Evolutionary conservation across 2,797 vertebrate species (phyloP).

Genomic region (Melanotaenia nigrans): DNA sequence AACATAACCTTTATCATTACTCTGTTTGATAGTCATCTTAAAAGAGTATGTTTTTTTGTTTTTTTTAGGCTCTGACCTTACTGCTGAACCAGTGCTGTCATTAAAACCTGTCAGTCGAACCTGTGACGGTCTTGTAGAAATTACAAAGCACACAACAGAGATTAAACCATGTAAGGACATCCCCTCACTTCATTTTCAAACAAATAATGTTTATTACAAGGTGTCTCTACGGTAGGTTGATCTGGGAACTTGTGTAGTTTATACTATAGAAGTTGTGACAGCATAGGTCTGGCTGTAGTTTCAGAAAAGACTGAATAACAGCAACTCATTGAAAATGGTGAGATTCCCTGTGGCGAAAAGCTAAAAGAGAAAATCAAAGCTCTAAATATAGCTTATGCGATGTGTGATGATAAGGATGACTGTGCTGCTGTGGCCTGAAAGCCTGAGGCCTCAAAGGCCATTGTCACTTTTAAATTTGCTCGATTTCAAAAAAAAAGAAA

Average conservation of each 20-base stretch:
- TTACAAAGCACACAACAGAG: conserved; percentile 5
- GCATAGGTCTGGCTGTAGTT: no score
- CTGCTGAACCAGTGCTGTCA: not conserved
- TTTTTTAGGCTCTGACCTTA: conserved; percentile 17
- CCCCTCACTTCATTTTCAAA: conserved; percentile 4
- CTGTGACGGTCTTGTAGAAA: conserved; percentile 21
- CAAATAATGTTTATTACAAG: not conserved
- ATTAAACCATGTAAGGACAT: not conserved
- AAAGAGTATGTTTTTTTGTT: conserved; percentile 22
- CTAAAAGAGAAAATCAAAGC: conserved; percentile 39
- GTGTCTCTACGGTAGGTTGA: conserved; percentile 1
- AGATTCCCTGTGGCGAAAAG: conserved; percentile 26
- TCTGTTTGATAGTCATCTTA: conserved; percentile 7
- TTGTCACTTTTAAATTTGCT: conserved; percentile 42
- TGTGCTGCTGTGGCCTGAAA: conserved; percentile 40
- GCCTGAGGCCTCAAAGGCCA: not conserved
- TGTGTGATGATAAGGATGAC: conserved; percentile 54
- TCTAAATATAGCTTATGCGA: conserved; percentile 67
- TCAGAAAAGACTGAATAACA: not conserved
- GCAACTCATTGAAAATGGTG: not conserved
- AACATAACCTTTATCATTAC: not conserved
- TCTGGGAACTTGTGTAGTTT: not conserved
- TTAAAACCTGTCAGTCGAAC: conserved; percentile 5
- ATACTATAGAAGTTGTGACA: not conserved
- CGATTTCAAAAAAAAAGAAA: not conserved